phyloP scores from a whole-genome alignment of 2,797 vertebrate genomes.

The Petrocephalus sullivani region DNA sequence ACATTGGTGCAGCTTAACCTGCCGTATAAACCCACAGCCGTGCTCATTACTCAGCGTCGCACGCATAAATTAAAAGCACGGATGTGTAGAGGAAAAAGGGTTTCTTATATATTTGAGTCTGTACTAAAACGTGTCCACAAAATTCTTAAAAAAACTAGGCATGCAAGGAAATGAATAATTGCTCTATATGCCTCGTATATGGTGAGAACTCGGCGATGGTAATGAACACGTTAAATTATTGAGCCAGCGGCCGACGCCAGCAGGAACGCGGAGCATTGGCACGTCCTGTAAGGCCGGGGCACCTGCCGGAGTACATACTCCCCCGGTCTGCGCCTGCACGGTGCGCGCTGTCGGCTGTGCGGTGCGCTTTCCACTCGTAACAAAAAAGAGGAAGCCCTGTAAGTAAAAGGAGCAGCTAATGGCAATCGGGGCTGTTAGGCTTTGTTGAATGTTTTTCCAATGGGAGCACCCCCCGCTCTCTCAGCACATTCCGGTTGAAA shows the following conservation, averaged over 20 bases:
- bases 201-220: background rate
- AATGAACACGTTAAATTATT: background rate
- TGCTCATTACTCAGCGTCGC: background rate
- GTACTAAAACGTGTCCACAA: background rate
- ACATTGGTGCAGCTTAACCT: background rate
- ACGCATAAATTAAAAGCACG: background rate
- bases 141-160: background rate
- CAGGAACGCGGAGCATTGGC: background rate
- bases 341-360: constrained; percentile 16
- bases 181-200: background rate
- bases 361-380: constrained; percentile 39
- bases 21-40: background rate
- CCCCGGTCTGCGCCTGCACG: background rate
- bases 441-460: constrained; percentile 58
- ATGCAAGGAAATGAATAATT: background rate
- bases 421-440: constrained; percentile 55
- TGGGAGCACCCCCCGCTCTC: constrained; percentile 44
- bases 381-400: constrained; percentile 43
- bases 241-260: background rate
- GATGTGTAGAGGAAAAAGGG: background rate
- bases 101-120: background rate
- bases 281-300: background rate
- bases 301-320: background rate
- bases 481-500: constrained; percentile 68
- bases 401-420: constrained; percentile 56